Evolutionary conservation across 2,888 invertebrate genomes (phyloP).

Genomic region (Agonopterix subpropinquella): DNA sequence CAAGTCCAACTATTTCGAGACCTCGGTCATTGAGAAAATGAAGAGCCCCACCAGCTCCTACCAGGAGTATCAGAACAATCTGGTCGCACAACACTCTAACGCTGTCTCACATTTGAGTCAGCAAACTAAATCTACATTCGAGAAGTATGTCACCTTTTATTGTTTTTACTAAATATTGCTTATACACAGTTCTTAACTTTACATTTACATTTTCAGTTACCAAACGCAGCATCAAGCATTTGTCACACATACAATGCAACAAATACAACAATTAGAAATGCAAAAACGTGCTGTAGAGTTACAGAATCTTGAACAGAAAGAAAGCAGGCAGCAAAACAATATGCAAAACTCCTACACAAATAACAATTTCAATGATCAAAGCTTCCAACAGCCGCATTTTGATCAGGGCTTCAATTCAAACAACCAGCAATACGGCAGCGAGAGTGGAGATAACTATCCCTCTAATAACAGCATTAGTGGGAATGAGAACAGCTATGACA

Average conservation of each 20-base stretch:
- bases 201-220: constrained; percentile 73
- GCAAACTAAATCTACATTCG: constrained; percentile 89
- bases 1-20: constrained; percentile 92
- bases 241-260: constrained; percentile 91
- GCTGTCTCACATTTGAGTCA: constrained; percentile 85
- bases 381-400: constrained; percentile 44
- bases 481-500: constrained; percentile 70
- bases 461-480: constrained; percentile 65
- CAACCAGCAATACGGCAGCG: constrained; percentile 54
- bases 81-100: constrained; percentile 87
- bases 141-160: constrained; percentile 71
- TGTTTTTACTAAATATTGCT: background rate
- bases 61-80: constrained; percentile 90
- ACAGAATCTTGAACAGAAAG: constrained; percentile 55
- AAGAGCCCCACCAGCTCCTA: constrained; percentile 92
- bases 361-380: constrained; percentile 53
- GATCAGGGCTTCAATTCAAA: constrained; percentile 50
- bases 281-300: constrained; percentile 82
- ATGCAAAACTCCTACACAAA: constrained; percentile 43
- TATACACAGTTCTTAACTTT: constrained; percentile 3
- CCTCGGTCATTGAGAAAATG: constrained; percentile 88
- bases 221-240: constrained; percentile 97
- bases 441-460: constrained; percentile 59
- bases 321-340: constrained; percentile 38
- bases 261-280: constrained; percentile 89